A percentile compares a stretch with the other conserved stretches of the same genome.
These are phyloP conservation scores for Siderastrea siderea DNA, from an alignment of 92 coral and sea anemone species.

Conservation along the genomic window DNA sequence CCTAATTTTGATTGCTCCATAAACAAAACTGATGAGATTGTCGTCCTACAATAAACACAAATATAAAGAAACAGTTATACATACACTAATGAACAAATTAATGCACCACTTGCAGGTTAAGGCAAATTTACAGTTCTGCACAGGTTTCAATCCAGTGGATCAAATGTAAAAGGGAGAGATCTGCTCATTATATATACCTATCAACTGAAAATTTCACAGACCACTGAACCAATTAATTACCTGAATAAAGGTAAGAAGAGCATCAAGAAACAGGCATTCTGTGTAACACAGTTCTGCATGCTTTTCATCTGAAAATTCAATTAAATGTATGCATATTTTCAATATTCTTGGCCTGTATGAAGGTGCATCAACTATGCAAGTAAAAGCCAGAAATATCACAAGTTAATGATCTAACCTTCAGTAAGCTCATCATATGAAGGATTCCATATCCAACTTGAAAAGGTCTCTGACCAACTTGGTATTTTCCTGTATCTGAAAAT, in stretches of 20 bases:
- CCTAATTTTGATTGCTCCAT: slow-evolving; percentile 88
- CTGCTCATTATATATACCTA: too few relatives aligned
- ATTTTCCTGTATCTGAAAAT: slow-evolving; percentile 79
- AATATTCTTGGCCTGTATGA: too few relatives aligned
- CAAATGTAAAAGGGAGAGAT: too few relatives aligned
- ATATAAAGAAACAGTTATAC: not conserved
- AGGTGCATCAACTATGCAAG: too few relatives aligned
- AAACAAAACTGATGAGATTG: slow-evolving; percentile 84
- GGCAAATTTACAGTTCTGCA: too few relatives aligned
- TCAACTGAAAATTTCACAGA: not conserved
- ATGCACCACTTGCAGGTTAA: too few relatives aligned
- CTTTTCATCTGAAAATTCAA: slow-evolving; percentile 75
- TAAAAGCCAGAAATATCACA: not conserved
- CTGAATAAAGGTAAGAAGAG: slow-evolving; percentile 93
- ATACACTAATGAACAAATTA: too few relatives aligned
- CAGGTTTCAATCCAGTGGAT: too few relatives aligned
- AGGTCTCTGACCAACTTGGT: slow-evolving; percentile 92
- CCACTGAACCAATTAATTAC: slow-evolving; percentile 28
- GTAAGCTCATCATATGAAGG: slow-evolving; percentile 88
- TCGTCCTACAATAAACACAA: slow-evolving; percentile 74
- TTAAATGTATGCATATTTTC: not conserved
- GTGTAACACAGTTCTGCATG: slow-evolving; percentile 99
- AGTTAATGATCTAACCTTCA: slow-evolving; percentile 56
- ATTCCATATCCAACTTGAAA: slow-evolving; percentile 93
- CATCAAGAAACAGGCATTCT: slow-evolving; percentile 93